Evolutionary conservation across 2,888 invertebrate genomes (phyloP), one percentile per base, ranked within the genome.

Genomic region (Mantis religiosa): DNA sequence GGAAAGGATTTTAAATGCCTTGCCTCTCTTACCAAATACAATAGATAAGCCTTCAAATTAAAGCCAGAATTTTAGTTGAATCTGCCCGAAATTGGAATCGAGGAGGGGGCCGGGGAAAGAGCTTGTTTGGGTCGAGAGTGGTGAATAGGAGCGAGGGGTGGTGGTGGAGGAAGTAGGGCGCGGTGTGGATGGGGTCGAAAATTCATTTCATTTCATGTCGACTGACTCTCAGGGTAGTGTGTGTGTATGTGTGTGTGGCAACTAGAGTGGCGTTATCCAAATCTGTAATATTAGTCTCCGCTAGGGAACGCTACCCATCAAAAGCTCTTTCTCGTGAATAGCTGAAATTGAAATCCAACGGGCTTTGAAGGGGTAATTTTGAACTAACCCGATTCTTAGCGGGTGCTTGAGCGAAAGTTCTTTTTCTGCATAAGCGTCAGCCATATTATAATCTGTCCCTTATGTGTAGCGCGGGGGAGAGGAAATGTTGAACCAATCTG

Each of bases 11-110:
- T 90, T 89, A 90, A 89, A 90, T 89, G 89, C 89, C 85, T 86
- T 85, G 88, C 90, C 88, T 89, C 92, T 92, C 92, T 92, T 91
- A 91, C 92, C 91, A 93, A 93, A 93, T 92, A 93, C 91, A 92
- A 92, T 91, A 91, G 92, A 92, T 92, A 92, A 92, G 92, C 92
- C 92, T 92, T 91, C 92, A 92, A 93, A 93, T 93, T 93, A 92
- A 92, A 92, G 90, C 89, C 90, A 87, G 89, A 90, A 90, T 90
- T 90, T 90, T 87, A 89, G 90, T 89, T 89, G 90, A 90, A 89
- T 90, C 90, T 89, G 88, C 87, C 87, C 89, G 89, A 89, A 90
- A 90, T 89, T 89, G 89, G 89, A 89, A 90, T 89, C 84, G 89
- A 88, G 87, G 83, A 84, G 82, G 82, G 88, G 82, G 87, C 28